Conservation (phyloP, 2,113 vertebrate genomes). For the Notothenia coriiceps region DNA sequence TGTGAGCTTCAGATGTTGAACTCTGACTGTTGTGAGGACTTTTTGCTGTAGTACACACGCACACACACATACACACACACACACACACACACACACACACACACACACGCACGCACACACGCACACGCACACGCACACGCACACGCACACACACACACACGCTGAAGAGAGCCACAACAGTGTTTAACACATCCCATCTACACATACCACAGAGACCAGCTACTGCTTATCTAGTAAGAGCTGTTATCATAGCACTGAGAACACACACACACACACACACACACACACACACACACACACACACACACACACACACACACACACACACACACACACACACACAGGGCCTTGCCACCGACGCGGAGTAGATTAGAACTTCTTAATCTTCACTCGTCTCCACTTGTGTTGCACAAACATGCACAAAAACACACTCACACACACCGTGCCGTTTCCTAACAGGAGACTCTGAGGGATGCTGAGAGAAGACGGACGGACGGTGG, state of each 20-base stretch:
- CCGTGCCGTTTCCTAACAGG: constrained; percentile 13
- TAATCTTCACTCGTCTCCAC: constrained; percentile 58
- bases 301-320: constrained; percentile 42
- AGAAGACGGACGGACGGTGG: background rate
- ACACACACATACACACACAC: background rate
- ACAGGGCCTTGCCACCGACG: constrained; percentile 34
- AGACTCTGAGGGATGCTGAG: constrained; percentile 1
- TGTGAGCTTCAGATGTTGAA: constrained; percentile 34
- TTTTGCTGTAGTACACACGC: background rate
- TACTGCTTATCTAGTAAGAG: constrained; percentile 63
- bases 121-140: constrained; percentile 8
- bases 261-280: constrained; percentile 36
- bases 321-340: constrained; percentile 33
- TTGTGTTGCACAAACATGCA: constrained; percentile 48
- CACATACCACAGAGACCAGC: constrained; percentile 54
- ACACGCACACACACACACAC: constrained; percentile 9
- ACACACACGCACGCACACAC: constrained; percentile 9
- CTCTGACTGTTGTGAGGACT: constrained; percentile 23
- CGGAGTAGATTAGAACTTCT: constrained; percentile 68
- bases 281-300: constrained; percentile 43
- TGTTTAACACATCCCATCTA: constrained; percentile 45
- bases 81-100: background rate
- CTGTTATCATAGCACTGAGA: constrained; percentile 65
- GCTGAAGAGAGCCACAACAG: constrained; percentile 26
- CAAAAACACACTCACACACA: constrained; percentile 17